phyloP scores from a whole-genome alignment of 2,113 vertebrate species.

The Engraulis encrasicolus region DNA sequence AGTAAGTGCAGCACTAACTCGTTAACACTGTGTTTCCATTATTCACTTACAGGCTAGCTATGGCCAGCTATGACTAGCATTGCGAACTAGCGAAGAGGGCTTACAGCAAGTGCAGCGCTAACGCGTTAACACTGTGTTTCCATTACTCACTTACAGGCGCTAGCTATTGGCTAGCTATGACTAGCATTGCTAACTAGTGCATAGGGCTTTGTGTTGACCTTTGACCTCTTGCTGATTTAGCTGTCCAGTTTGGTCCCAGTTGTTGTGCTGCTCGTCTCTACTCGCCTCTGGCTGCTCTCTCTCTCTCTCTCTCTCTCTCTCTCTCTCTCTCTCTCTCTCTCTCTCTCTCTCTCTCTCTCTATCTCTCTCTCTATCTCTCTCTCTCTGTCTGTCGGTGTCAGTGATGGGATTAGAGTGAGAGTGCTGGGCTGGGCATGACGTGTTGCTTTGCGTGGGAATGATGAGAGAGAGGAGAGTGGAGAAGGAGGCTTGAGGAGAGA shows the following conservation, averaged over 20 bases:
- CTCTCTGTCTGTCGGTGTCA: neutral
- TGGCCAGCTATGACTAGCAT: no score
- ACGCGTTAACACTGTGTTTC: no score
- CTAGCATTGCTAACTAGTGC: no score
- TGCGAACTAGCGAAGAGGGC: no score
- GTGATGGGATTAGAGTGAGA: neutral
- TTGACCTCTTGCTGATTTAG: neutral
- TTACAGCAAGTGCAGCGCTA: neutral
- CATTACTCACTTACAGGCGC: no score
- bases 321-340: neutral
- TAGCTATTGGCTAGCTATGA: no score
- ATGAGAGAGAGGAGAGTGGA: no score
- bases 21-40: no score
- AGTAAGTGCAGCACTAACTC: neutral
- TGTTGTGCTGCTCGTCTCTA: constrained; percentile 1
- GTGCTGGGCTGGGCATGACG: no score
- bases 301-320: constrained; percentile 7
- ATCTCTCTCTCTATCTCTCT: neutral
- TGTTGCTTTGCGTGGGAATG: no score
- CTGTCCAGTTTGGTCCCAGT: neutral
- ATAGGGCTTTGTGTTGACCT: neutral
- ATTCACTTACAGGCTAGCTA: no score
- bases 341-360: neutral
- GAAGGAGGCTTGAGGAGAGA: no score
- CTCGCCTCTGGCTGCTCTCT: neutral